Percentiles rank a stretch among this genome's conserved stretches.
Evolutionary conservation across 2,888 invertebrate species (phyloP).

Genomic region (Lycaena phlaeas): DNA sequence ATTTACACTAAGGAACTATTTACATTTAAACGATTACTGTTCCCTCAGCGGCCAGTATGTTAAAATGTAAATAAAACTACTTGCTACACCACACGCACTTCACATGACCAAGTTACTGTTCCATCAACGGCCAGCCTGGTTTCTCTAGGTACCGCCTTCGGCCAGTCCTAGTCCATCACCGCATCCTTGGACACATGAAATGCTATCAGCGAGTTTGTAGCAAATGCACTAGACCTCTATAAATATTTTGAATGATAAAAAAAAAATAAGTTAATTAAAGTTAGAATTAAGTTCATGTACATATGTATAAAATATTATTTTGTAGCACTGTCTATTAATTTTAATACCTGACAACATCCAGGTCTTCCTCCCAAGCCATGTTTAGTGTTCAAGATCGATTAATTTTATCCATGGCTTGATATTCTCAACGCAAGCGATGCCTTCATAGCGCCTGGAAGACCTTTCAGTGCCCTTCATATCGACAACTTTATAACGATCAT

Average conservation of each 20-base stretch:
- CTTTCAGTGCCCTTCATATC: slow-evolving; percentile 14
- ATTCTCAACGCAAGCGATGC: slow-evolving; percentile 9
- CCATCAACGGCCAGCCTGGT: neutral
- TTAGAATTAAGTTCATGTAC: neutral
- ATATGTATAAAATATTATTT: neutral
- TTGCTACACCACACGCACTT: too few relatives aligned
- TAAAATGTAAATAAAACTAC: too few relatives aligned
- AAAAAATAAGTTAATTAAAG: neutral
- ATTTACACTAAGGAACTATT: too few relatives aligned
- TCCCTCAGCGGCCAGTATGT: too few relatives aligned
- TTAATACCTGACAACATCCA: slow-evolving; percentile 1
- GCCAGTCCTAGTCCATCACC: neutral
- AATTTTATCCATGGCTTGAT: slow-evolving; percentile 17
- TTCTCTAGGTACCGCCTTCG: neutral
- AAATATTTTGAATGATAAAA: neutral
- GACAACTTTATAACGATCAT: slow-evolving; percentile 14
- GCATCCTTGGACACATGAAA: neutral
- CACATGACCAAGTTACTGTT: too few relatives aligned
- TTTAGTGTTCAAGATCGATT: too few relatives aligned
- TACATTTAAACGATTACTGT: too few relatives aligned
- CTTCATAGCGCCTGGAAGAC: slow-evolving; percentile 4
- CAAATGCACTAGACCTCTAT: slow-evolving; percentile 1
- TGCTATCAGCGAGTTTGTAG: neutral
- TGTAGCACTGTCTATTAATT: neutral
- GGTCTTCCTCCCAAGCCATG: neutral